Evolutionary conservation across 2,113 vertebrate species (phyloP).

Genomic region (Physeter macrocephalus): DNA sequence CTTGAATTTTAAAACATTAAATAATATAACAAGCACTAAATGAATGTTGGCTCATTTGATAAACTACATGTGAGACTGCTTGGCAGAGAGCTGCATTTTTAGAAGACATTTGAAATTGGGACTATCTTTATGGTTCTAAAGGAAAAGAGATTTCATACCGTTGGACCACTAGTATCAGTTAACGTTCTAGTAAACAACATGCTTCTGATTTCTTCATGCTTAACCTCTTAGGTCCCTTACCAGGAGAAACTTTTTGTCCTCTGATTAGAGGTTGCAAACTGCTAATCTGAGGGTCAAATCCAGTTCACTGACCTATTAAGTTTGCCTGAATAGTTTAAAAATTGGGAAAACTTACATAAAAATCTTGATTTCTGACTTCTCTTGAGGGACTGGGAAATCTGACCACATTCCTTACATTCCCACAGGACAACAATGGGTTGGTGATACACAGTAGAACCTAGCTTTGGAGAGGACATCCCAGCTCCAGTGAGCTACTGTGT

Average conservation of each 20-base stretch:
- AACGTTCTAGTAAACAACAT: neutral
- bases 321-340: neutral
- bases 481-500: neutral
- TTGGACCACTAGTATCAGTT: neutral
- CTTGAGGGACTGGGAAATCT: neutral
- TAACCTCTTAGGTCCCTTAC: neutral
- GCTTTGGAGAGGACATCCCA: too few species aligned
- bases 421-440: neutral
- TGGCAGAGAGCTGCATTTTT: neutral
- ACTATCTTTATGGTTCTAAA: neutral
- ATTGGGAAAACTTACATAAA: neutral
- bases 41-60: neutral
- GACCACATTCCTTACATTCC: neutral
- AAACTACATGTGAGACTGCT: neutral
- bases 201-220: neutral
- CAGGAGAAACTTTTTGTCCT: neutral
- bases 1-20: neutral
- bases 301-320: neutral
- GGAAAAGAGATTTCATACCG: neutral
- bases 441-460: neutral
- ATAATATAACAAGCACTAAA: neutral
- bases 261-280: neutral
- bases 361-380: neutral
- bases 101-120: neutral
- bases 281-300: neutral